Base-by-base conservation (phyloP, 2,797 vertebrate genomes). In the Gymnothorax reevesii region DNA sequence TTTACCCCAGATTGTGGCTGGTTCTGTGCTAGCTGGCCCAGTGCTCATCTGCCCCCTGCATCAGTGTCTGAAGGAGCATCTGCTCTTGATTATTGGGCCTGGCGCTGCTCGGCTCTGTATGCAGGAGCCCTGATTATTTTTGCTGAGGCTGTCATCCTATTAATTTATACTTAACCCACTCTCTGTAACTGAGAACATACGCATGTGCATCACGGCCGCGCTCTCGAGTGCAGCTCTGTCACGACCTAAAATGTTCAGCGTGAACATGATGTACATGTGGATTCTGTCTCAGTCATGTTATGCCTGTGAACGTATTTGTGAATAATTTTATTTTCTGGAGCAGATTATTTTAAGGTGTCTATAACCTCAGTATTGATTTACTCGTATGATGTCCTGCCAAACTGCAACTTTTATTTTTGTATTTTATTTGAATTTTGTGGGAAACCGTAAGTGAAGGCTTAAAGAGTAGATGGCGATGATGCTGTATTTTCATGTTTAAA, bases 61-160 rank as follows among this genome's bases (percentile, higher is more conserved):
- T 88, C 87, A 86, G 88, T 85, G 77, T 54, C 84, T 88, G 85
- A 87, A 71, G 69, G 73, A 85, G 90, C 89, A 93, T 92, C 92
- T 92, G 92, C 71, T 85, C 66, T 86, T 90, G 86, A 92, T 94
- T 93, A 92, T 87, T 3, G 13, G 22, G 6, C 42, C 75, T 79
- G 75, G 75, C 49, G 55, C 75, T 7, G 75, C 75, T 4, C n/a
- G 52, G 17, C 42, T 79, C 75, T 15, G 8, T 55, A 27, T 55
- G 52, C 4, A 52, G 42, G 73, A 52, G 5, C 52, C 6, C 71
- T 75, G 17, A 17, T 49, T 77, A 77, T 77, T 22, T 79, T 79
- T 54, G n/a, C 75, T 54, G 15, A 79, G 73, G 49, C 49, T 54
- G 52, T 79, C 75, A 49, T 54, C 75, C 2, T 6, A 54, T 54